Base-by-base conservation (phyloP, 2,888 invertebrate genomes). In the Hydraecia micacea region DNA sequence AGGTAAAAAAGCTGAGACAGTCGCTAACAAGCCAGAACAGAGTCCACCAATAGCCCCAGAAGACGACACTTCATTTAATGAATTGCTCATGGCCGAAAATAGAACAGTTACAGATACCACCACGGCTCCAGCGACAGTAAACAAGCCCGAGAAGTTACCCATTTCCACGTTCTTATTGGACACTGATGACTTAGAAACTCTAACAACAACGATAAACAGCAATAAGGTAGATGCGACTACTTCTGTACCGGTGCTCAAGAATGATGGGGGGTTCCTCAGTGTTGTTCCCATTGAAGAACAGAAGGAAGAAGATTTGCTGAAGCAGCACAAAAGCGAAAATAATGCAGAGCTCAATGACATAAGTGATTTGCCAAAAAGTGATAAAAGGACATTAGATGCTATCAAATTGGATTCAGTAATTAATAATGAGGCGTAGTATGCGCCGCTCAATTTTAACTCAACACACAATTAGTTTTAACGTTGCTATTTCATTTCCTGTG, bases 311-410 rank as follows among this genome's bases (percentile, higher is more conserved):
- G 89, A 91, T 72, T 79, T 92, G n/a, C 93, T 92, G 73, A 92
- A 93, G 75, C 88, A 87, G 71, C 92, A 91, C 79, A 94, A 93
- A 86, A 94, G 91, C 93, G 94, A 94, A 89, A 94, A 91, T 78
- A 92, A 92, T 88, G 92, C 93, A 91, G 93, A 94, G 86, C 88
- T 95, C 81, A 97, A 96, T 90, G 94, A 94, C 88, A 96, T 96
- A 88, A 96, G 95, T 95, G 95, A 96, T 94, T 95, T 94, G 73
- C 94, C 93, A 92, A 96, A 96, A 95, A 96, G 95, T 95, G 96
- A 95, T 89, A 95, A 93, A 91, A 95, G 96, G 93, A 95, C 95
- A 95, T 91, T 95, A 93, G 94, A 95, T 88, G 89, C 92, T 89
- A 93, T 90, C 89, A 94, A 94, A 91, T 93, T 93, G 85, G 93